These are phyloP conservation scores for Platyscapa corneri DNA, from an alignment of 1,140 invertebrate species.

Conservation along the genomic window DNA sequence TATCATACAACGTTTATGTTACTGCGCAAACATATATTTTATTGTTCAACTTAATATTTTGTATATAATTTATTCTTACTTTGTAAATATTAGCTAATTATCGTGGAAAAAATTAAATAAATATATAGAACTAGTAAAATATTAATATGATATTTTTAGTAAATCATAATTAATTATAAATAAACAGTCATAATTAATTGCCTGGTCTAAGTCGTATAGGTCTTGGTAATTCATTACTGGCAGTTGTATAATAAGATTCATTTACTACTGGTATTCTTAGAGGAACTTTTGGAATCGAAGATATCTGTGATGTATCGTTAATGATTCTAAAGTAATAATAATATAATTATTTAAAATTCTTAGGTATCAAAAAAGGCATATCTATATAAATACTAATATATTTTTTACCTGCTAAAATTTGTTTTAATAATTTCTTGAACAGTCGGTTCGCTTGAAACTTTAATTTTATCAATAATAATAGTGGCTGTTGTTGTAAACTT, in stretches of 20 bases:
- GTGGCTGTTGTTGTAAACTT: not conserved
- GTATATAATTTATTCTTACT: not conserved
- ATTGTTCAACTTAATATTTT: not conserved
- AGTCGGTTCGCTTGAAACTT: not conserved
- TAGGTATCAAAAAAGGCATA: not conserved
- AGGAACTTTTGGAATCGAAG: not conserved
- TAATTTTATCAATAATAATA: not conserved
- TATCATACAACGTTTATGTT: not conserved
- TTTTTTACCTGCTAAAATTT: not conserved
- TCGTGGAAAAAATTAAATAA: not conserved
- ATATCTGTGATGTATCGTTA: not conserved
- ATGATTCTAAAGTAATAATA: constrained; percentile 3
- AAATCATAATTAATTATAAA: not conserved
- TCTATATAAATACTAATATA: not conserved
- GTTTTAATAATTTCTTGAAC: not conserved
- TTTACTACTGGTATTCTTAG: not conserved
- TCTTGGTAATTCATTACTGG: constrained; percentile 19
- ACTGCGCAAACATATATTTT: not conserved
- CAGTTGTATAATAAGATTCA: not conserved
- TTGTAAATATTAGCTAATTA: not conserved
- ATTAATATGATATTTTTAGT: not conserved
- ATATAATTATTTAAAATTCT: not conserved
- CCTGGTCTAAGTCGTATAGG: not conserved
- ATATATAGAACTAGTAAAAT: constrained; percentile 2
- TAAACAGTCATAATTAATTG: constrained; percentile 5